Conservation (phyloP, 2,888 invertebrate species). For the Ormyrus thymus region DNA sequence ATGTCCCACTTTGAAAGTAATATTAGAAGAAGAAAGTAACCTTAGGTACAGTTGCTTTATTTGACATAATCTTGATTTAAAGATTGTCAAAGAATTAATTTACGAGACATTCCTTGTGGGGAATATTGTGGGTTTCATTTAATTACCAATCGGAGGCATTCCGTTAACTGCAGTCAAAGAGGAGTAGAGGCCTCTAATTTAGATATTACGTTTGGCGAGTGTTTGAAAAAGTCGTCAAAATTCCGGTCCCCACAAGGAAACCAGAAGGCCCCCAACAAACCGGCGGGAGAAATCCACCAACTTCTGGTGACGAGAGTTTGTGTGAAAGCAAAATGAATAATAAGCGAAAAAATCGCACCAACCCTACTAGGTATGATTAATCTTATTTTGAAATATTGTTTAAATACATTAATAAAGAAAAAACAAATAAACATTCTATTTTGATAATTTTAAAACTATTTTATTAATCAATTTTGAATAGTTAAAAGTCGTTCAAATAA, state of each 20-base stretch:
- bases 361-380: conserved; percentile 81
- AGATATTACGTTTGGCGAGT: conserved; percentile 56
- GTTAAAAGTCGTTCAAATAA: no score
- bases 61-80: conserved; percentile 23
- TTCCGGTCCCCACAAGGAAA: conserved; percentile 90
- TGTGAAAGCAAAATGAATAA: conserved; percentile 83
- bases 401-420: no score
- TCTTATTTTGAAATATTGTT: no score
- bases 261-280: conserved; percentile 86
- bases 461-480: no score
- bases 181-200: conserved; percentile 43
- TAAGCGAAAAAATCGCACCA: conserved; percentile 90
- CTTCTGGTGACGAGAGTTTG: conserved; percentile 69
- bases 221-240: conserved; percentile 79
- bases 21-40: conserved; percentile 1
- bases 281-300: conserved; percentile 76
- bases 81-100: conserved; percentile 8
- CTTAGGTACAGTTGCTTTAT: conserved; percentile 7
- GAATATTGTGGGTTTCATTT: conserved; percentile 6
- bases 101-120: not conserved
- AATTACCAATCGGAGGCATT: conserved; percentile 31
- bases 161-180: conserved; percentile 32
- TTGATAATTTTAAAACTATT: no score
- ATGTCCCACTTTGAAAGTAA: conserved; percentile 2
- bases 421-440: no score